Conservation (phyloP, 1,140 invertebrate genomes). For the Trachelipus rathkii region DNA sequence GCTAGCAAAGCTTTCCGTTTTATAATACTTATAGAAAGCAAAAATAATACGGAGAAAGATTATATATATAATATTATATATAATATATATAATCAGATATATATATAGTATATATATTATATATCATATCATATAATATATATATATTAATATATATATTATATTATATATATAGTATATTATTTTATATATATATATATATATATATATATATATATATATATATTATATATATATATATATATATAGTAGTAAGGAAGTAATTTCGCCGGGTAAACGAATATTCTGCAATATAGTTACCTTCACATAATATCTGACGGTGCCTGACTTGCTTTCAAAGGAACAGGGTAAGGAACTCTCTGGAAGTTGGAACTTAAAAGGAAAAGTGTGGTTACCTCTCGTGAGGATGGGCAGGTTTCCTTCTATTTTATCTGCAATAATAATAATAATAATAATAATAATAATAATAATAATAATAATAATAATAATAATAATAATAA, state of each 20-base stretch:
- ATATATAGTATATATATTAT: conserved; percentile 12
- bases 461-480: too few species aligned
- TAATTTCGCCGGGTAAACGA: not conserved
- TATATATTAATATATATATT: conserved; percentile 20
- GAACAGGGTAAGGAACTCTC: conserved; percentile 73
- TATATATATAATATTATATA: conserved; percentile 20
- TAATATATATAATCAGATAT: conserved; percentile 5
- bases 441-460: too few species aligned
- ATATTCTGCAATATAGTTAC: conserved; percentile 49
- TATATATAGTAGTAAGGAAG: not conserved
- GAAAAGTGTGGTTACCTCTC: conserved; percentile 68
- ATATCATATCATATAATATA: too few species aligned
- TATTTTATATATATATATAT: conserved; percentile 20
- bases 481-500: too few species aligned
- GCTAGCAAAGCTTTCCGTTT: too few species aligned
- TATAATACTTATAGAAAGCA: too few species aligned
- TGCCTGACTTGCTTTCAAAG: conserved; percentile 73
- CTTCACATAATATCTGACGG: conserved; percentile 73
- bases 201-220: conserved; percentile 20
- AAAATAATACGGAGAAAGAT: too few species aligned
- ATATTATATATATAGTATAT: not conserved
- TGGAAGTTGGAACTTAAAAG: conserved; percentile 72
- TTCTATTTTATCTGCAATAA: conserved; percentile 53
- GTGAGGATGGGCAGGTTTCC: conserved; percentile 69
- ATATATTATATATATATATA: conserved; percentile 18